phyloP scores from a whole-genome alignment of 2,113 vertebrate species.

The Misgurnus mizolepis region DNA sequence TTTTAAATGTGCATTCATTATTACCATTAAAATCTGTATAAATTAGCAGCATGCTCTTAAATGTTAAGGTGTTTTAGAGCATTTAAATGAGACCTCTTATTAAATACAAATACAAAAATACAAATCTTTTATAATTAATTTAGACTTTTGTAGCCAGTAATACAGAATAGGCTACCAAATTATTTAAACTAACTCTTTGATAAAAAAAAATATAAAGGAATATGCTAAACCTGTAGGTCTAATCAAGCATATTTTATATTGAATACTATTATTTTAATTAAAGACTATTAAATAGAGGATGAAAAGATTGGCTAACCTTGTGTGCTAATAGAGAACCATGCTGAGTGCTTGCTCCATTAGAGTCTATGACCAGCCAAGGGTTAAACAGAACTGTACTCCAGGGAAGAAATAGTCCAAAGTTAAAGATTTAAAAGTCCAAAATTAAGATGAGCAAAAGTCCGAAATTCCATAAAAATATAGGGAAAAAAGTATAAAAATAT shows the following conservation, averaged over 20 bases:
- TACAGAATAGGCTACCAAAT: no score
- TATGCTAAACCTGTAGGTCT: neutral
- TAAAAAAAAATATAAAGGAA: no score
- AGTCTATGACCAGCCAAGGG: neutral
- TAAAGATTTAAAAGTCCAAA: constrained; percentile 31
- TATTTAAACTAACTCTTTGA: no score
- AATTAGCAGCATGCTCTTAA: no score
- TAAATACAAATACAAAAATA: neutral
- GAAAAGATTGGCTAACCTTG: constrained; percentile 53
- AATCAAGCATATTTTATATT: neutral
- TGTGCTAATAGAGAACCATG: constrained; percentile 30
- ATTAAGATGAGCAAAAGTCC: neutral
- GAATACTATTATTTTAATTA: neutral
- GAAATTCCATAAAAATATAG: constrained; percentile 47
- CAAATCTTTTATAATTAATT: no score
- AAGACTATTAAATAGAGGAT: neutral
- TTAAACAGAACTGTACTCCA: constrained; percentile 39
- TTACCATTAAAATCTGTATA: no score
- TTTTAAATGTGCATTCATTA: no score
- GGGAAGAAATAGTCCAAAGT: neutral
- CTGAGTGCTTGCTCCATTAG: constrained; percentile 29
- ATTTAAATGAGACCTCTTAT: no score
- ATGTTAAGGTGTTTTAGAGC: neutral
- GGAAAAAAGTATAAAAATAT: neutral
- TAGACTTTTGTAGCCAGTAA: no score